These are phyloP conservation scores for Ooceraea biroi DNA, from an alignment of 1,140 invertebrate species.

Conservation along the genomic window DNA sequence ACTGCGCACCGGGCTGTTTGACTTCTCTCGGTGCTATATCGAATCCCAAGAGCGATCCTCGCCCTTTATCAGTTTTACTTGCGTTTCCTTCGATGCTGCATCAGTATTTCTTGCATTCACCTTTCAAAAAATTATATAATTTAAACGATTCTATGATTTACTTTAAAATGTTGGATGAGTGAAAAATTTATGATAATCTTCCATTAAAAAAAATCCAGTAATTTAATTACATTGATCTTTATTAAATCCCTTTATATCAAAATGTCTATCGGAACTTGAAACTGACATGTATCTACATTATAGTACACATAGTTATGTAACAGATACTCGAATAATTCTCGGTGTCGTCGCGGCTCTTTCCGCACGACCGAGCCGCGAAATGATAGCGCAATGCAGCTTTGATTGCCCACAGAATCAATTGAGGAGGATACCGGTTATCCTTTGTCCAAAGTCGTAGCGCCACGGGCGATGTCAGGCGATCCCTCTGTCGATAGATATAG, in stretches of 20 bases:
- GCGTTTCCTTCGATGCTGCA: not conserved
- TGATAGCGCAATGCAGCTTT: constrained; percentile 15
- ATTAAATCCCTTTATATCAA: too few relatives aligned
- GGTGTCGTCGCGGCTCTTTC: not conserved
- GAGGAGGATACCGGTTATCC: constrained; percentile 46
- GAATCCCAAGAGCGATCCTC: constrained; percentile 17
- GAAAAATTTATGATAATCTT: too few relatives aligned
- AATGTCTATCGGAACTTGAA: too few relatives aligned
- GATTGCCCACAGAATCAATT: constrained; percentile 13
- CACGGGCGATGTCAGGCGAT: constrained; percentile 62
- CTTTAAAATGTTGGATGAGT: too few relatives aligned
- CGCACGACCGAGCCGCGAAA: not conserved
- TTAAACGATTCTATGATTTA: not conserved
- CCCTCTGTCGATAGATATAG: constrained; percentile 55
- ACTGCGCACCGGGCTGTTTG: constrained; percentile 14
- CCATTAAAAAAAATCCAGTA: too few relatives aligned
- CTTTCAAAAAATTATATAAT: not conserved
- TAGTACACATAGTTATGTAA: too few relatives aligned
- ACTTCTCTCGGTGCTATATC: constrained; percentile 5
- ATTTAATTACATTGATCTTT: too few relatives aligned
- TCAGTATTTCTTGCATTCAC: not conserved
- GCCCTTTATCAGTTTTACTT: constrained; percentile 19
- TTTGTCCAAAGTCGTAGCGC: constrained; percentile 63
- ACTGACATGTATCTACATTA: too few relatives aligned
- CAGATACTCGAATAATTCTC: not conserved